A percentile compares a stretch with the other conserved stretches of the same genome.
Conservation (phyloP, 2,797 vertebrate species). For the Champsocephalus esox region DNA sequence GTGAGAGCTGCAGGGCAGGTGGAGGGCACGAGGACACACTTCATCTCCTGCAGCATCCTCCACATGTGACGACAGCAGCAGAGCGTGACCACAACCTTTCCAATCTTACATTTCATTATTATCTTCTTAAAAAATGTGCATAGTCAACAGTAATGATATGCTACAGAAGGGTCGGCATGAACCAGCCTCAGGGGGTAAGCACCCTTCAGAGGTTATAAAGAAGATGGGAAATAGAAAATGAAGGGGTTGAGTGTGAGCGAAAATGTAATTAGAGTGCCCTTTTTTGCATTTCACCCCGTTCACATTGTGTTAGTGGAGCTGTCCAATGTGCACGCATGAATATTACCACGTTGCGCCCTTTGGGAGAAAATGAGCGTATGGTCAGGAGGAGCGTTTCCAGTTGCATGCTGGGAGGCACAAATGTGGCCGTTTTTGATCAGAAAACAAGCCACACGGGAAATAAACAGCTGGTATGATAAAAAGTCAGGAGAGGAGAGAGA, state of each 20-base stretch:
- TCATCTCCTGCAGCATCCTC: constrained; percentile 13
- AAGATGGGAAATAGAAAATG: constrained; percentile 34
- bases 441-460: constrained; percentile 16
- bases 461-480: constrained; percentile 16
- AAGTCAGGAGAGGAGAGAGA: constrained; percentile 4
- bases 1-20: constrained; percentile 21
- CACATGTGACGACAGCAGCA: constrained; percentile 16
- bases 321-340: constrained; percentile 9
- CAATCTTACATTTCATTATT: constrained; percentile 9
- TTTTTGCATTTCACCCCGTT: background rate
- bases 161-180: constrained; percentile 19
- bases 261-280: constrained; percentile 17
- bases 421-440: constrained; percentile 1
- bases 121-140: background rate
- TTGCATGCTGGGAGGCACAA: constrained; percentile 28
- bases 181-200: constrained; percentile 19
- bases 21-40: constrained; percentile 1
- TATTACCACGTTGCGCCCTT: background rate
- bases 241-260: background rate
- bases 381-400: constrained; percentile 10
- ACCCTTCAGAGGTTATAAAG: constrained; percentile 39
- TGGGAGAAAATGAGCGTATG: background rate
- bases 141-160: background rate
- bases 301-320: constrained; percentile 12
- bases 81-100: constrained; percentile 21